Evolutionary conservation across 2,888 invertebrate species (phyloP), one percentile per base, ranked within the genome.

Genomic region (Drosophila mimica): DNA sequence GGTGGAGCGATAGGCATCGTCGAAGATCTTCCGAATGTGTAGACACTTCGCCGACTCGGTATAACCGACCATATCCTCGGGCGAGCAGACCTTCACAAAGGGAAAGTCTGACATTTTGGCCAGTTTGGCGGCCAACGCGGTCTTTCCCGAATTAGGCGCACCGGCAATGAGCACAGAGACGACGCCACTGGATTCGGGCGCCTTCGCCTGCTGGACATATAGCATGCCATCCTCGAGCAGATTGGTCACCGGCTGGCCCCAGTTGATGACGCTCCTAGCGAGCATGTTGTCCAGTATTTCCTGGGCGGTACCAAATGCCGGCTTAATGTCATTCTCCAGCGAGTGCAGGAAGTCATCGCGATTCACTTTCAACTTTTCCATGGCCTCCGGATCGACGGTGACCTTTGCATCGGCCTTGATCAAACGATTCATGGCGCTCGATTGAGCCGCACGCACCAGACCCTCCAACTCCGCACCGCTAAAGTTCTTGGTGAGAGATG

Each of bases 101-200:
- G 99, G 99, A 94, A 99, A 99, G 93, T 99, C 99, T 0, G 99
- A 99, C 92, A 96, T 95, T 93, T 98, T 97, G n/a, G 99, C 99
- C 80, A 99, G 95, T 91, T 98, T 96, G 3, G 99, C 99, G 11
- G 99, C 99, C 70, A 99, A 93, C 0, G 99, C 99, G 0, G 99
- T 98, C 94, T 99, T 99, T 54, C 99, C 99, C 67, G 98, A 96
- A 93, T 98, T 98, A 0, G 99, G 98, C 17, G 99, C 97, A 0
- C 99, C 99, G 93, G 99, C 98, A 71, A 99, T 93, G 11, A 99
- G 94, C 20, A 99, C 97, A 5, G 98, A 97, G 9, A 99, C 98
- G 57, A 99, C 94, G 36, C 97, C 96, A 70, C 95, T 95, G 28
- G 95, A 95, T 89, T 97, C 97, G 0, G 97, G 95, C 28, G 96